Evolutionary conservation across 2,113 vertebrate genomes (phyloP).

Genomic region (Balaeniceps rex): DNA sequence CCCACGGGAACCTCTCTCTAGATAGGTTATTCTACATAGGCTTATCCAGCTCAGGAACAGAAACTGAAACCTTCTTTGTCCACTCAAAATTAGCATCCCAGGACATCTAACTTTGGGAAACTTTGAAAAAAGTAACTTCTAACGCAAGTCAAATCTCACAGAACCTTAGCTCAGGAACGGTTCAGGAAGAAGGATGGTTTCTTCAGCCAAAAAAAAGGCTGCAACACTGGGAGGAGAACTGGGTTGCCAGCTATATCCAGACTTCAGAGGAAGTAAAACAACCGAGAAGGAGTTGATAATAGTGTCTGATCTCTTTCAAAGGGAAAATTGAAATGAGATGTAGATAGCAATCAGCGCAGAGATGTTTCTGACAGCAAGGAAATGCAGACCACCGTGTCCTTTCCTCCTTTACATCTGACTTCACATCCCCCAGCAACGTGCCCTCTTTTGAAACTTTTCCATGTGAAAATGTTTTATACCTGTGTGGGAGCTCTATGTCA

Average conservation of each 20-base stretch:
- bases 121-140: not conserved
- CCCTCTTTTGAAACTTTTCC: not conserved
- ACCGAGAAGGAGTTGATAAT: not conserved
- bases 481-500: rapidly evolving
- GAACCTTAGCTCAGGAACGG: not conserved
- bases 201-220: not conserved
- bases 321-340: conserved; percentile 20
- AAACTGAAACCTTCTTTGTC: not conserved
- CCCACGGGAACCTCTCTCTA: not conserved
- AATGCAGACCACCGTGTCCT: not conserved
- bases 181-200: not conserved
- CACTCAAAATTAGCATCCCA: not conserved
- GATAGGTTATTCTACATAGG: not conserved
- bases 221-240: not conserved
- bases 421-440: not conserved
- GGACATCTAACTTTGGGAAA: not conserved
- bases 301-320: conserved; percentile 30
- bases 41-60: not conserved
- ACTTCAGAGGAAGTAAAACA: conserved; percentile 38
- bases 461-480: not conserved
- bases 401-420: not conserved
- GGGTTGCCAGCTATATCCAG: not conserved
- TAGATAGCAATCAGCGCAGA: conserved; percentile 7
- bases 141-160: not conserved
- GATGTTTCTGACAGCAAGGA: not conserved